Evolutionary conservation across 2,797 vertebrate species (phyloP), one percentile per base, ranked within the genome.

Genomic region (Tragopan temminckii): DNA sequence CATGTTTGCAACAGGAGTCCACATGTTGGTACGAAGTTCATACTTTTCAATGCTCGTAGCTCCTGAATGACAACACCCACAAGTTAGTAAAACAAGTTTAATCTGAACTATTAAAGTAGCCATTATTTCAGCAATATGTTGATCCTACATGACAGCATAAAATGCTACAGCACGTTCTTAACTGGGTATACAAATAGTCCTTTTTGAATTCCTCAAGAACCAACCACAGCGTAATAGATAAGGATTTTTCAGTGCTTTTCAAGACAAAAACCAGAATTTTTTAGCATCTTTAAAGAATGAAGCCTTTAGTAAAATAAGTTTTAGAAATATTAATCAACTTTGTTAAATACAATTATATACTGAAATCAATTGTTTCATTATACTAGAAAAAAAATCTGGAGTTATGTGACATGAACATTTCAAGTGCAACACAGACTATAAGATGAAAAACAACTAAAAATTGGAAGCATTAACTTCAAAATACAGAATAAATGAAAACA

Each of bases 21-120:
- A 99, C 7, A 98, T 98, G 92, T 99, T 99, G 75, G 97, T 98
- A 48, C 99, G 98, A 83, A 99, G 98, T 80, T 99, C 99, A 76
- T 99, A 99, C 97, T 99, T 99, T 97, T 99, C 99, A 75, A 99
- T 99, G 89, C 99, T 99, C 33, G 99, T 99, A 77, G 99, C 99
- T 84, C 99, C 99, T 99, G 93, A 89, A 95, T 13, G 74, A 59
- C 70, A 93, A 95, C 25, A 92, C 24, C 81, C 18, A 46, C n/a
- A 94, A 90, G 33, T 96, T 69, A 90, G 3, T 4, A 2, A 3
- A 33, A 62, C 67, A 85, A 55, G 3, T 40, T 74, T 52, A 43
- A 27, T 57, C 18, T 50, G 64, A 92, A 48, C 48, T 31, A 82
- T 29, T 57, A 64, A 13, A 29, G 11, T 27, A 45, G 9, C 6